Base-by-base conservation (phyloP, 2,113 vertebrate species). In the Chloropsis hardwickii region DNA sequence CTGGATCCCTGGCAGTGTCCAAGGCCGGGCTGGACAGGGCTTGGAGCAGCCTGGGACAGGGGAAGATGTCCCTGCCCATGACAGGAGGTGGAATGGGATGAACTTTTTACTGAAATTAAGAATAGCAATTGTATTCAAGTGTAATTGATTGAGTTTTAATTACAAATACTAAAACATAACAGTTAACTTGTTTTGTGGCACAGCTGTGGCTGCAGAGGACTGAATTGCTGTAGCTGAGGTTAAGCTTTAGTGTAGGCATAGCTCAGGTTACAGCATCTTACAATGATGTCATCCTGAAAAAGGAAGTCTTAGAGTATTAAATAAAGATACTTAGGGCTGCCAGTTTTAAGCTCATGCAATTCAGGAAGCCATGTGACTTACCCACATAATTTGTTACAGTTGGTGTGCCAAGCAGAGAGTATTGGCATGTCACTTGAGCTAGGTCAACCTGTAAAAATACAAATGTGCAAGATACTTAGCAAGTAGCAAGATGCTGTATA, bases 231-330 rank as follows among this genome's bases (percentile, higher is more conserved):
- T 57, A 27, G 50, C 45, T 73, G 25, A 64, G 61, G 44, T 89
- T 58, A 78, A 81, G 39, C 33, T 58, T 73, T 58, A 62, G 54
- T 62, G 29, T 60, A 76, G 92, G 18, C 65, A 25, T 27, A 44
- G 77, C 44, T 92, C 77, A 67, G 20, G 65, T 91, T 95, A 67
- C 70, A 61, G 70, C 53, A 65, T 89, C 84, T 89, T 79, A 6
- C 0, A 65, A 24, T 81, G 71, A 87, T 78, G 70, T 92, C 91
- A 64, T 65, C 86, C 77, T 82, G 89, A 65, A 91, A 88, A 94
- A 94, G 82, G 81, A 95, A 95, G 60, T 94, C 64, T 66, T 95
- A 62, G 42, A 72, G 50, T 60, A 72, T 85, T 95, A 79, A 89
- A 94, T 27, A 76, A 58, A 86, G 85, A 77, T 79, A 69, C 37